Base-by-base conservation (phyloP, 1,140 invertebrate species). In the Acromyrmex heyeri region DNA sequence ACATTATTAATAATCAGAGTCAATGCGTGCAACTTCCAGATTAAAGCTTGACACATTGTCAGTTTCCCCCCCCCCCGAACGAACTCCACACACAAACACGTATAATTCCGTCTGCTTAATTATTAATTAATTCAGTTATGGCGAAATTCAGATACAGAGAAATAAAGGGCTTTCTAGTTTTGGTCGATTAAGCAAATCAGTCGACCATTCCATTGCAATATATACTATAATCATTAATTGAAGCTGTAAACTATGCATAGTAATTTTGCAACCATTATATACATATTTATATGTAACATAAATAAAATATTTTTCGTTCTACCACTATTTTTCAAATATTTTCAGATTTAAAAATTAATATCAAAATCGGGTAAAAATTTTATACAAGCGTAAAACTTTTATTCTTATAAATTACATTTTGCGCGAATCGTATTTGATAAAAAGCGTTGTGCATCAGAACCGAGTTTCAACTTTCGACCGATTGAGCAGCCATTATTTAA, bases 131-230 rank as follows among this genome's bases (percentile, higher is more conserved):
- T 73, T 62, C 27, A 21, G n/a, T 57, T 61, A 34, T 61, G n/a
- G 7, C 48, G 24, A 73, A 72, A 61, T 83, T 55, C 6, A 24
- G 65, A 62, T 61, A 61, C 16, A 50, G 38, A 44, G 24, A 50
- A 83, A 75, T 59, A 72, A 82, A 59, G 62, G 0, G 38, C 57
- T 61, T 44, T 61, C 27, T 61, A 83, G 24, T 61, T 73, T 50
- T 34, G 18, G 69, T 73, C 24, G 38, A 83, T 75, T 83, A 48
- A 83, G 44, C 79, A 50, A 75, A 10, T 65, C 77, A 61, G 24
- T 16, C 24, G 18, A 12, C 24, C 24, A 6, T 83, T 61, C 4
- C 24, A 4, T 38, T 7, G 10, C 55, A 16, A 70, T 50, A 30
- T 24, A 61, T 0, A 44, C 38, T 38, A 21, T 50, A 48, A 73